Evolutionary conservation across 2,888 invertebrate species (phyloP).

Genomic region (Merodon equestris): DNA sequence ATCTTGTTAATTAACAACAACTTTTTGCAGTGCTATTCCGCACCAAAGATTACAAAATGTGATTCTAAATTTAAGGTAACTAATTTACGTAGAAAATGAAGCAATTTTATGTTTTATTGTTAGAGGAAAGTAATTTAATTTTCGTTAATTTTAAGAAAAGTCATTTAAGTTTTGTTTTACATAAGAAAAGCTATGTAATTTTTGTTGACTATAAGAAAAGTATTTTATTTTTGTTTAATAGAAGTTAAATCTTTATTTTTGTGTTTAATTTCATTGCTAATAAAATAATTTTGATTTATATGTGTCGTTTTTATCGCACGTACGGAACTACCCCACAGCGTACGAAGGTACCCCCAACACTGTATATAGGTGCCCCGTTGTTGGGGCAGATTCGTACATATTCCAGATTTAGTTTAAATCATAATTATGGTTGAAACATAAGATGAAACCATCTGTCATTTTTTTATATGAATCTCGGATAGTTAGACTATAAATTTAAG

Average conservation of each 20-base stretch:
- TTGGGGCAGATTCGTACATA: conserved; percentile 11
- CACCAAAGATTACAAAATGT: conserved; percentile 18
- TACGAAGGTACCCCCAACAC: conserved; percentile 24
- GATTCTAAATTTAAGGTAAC: conserved; percentile 13
- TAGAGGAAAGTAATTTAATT: conserved; percentile 10
- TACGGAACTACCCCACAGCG: conserved; percentile 22
- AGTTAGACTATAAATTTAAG: conserved; percentile 15
- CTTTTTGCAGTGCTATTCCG: conserved; percentile 17
- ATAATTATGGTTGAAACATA: conserved; percentile 15
- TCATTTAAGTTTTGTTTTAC: conserved; percentile 32
- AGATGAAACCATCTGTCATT: conserved; percentile 10
- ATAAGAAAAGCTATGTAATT: conserved; percentile 24
- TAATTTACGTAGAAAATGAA: conserved; percentile 16
- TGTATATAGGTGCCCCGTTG: conserved; percentile 9
- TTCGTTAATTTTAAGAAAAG: conserved; percentile 24
- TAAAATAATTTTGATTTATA: conserved; percentile 16
- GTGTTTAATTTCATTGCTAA: conserved; percentile 5
- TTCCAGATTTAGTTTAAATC: conserved; percentile 16
- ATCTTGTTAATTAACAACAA: conserved; percentile 13
- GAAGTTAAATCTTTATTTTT: conserved; percentile 23
- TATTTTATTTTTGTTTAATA: conserved; percentile 30
- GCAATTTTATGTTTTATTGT: conserved; percentile 9
- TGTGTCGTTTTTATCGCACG: conserved; percentile 28
- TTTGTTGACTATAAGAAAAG: conserved; percentile 21
- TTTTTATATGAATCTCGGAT: conserved; percentile 9